Evolutionary conservation across 2,888 invertebrate genomes (phyloP), one percentile per base, ranked within the genome.

Genomic region (Panopea generosa): DNA sequence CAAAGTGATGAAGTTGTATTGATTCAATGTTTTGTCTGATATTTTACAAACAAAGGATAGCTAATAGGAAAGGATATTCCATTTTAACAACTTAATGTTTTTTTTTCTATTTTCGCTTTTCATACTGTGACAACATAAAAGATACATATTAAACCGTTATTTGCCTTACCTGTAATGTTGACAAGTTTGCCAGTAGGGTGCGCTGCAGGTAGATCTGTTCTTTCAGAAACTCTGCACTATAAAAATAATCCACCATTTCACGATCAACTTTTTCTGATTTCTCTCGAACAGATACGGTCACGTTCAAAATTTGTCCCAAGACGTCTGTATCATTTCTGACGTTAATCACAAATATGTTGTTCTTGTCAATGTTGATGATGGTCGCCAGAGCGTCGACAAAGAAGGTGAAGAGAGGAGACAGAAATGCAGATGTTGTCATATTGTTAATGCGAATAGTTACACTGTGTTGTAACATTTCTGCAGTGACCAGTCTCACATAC

Each of bases 141-240:
- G n/a, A n/a, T n/a, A n/a, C n/a, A n/a, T n/a, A n/a, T n/a, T n/a
- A n/a, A n/a, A n/a, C n/a, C 3, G 26, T 16, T 60, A 43, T 43
- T 45, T 27, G 49, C 38, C 89, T 84, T 88, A 93, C 96, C 94
- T 96, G 96, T 3, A 98, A 96, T 0, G 97, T 97, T 2, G 98
- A 97, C 2, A 98, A 93, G 72, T 97, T 94, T 0, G 97, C 97
- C 24, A 99, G 93, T 11, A 97, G 96, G 0, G 96, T 96, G 38
- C 98, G 94, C 90, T 98, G 97, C 20, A 99, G 93, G 92, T 99
- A 99, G n/a, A 99, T 97, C 24, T 96, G 94, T 92, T 99, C 99
- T 86, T 98, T 96, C 66, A 99, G 94, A 91, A 96, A 97, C 86
- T 98, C 97, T 0, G 97, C 96, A 22, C 96, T 95, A 92, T 97